Base-by-base conservation (phyloP, 2,888 invertebrate genomes). In the Meloe dianella region DNA sequence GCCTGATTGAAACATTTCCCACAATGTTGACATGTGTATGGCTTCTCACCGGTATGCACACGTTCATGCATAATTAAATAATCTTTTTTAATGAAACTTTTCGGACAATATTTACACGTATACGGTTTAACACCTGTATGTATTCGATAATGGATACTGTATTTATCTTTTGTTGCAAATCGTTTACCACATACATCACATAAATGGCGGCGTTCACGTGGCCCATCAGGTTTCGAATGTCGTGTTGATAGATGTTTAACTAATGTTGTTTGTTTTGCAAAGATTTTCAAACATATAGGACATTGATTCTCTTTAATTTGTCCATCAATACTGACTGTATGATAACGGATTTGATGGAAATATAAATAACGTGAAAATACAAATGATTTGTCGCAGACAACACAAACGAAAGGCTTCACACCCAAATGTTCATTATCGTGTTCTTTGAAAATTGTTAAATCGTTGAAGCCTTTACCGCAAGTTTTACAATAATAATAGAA, bases 381-480 rank as follows among this genome's bases (percentile, higher is more conserved):
- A 66, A 86, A 86, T 0, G 83, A 77, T 22, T 80, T 77, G 51
- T 82, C 81, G 71, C 87, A 87, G 67, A 85, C 84, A 0, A 83
- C 71, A 70, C 87, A 87, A 9, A 79, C 72, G 65, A 84, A 85
- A 20, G 82, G 78, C 68, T 80, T 77, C 3, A 85, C 85, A 0
- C 79, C 77, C 61, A 84, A 81, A 69, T 87, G 87, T 63, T 79
- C 77, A 60, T 80, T 78, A 56, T 82, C 78, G 67, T 87, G 87
- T 38, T 84, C 79, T 57, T 82, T 79, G 47, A 85, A 79, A 59
- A 85, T 84, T 12, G 84, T 83, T 10, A 80, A 77, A n/a, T 82
- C 82, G 1, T 85, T 83, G 71, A 83, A 87, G 0, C 84, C 85
- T 72, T 86, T 87, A 0, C 86, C 86, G 68, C 87, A 87, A 1